Conservation (phyloP, 2,797 vertebrate genomes). For the Chelon auratus region DNA sequence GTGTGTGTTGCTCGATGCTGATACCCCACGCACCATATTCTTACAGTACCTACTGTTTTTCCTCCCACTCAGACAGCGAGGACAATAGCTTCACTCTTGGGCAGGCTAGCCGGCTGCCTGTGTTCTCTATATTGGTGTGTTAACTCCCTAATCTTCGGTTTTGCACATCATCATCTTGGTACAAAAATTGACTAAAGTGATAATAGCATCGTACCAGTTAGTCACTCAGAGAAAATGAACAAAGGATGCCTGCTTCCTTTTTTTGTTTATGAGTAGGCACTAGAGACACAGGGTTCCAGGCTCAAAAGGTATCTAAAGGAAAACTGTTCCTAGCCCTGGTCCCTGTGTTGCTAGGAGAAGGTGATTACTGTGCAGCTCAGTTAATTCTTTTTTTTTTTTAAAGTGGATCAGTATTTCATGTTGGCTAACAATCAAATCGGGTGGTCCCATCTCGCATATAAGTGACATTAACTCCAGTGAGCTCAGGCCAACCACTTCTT, state of each 20-base stretch:
- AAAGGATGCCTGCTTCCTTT: background rate
- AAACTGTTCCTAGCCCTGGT: background rate
- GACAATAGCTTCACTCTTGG: constrained; percentile 38
- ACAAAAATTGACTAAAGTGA: background rate
- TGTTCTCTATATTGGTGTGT: constrained; percentile 13
- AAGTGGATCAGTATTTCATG: background rate
- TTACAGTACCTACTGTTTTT: constrained; percentile 33
- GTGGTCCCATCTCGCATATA: background rate
- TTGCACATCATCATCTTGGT: constrained; percentile 11
- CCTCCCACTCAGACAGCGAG: constrained; percentile 28
- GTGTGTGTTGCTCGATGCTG: constrained; percentile 25
- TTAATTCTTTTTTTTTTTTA: background rate
- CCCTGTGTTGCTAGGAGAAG: too few relatives aligned
- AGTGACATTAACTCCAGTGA: constrained; percentile 6
- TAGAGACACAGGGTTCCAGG: background rate
- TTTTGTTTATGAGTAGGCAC: background rate
- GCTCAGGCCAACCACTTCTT: constrained; percentile 9
- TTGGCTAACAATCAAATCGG: background rate
- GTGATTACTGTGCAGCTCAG: too few relatives aligned
- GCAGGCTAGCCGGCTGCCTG: constrained; percentile 14
- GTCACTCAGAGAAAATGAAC: background rate
- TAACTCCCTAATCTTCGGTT: constrained; percentile 9
- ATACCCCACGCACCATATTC: constrained; percentile 26
- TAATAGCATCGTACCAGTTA: constrained; percentile 1
- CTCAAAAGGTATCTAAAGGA: background rate